Percentiles rank a stretch among this genome's conserved stretches.
Evolutionary conservation across 1,140 invertebrate genomes (phyloP).

Genomic region (Scaptodrosophila lebanonensis): DNA sequence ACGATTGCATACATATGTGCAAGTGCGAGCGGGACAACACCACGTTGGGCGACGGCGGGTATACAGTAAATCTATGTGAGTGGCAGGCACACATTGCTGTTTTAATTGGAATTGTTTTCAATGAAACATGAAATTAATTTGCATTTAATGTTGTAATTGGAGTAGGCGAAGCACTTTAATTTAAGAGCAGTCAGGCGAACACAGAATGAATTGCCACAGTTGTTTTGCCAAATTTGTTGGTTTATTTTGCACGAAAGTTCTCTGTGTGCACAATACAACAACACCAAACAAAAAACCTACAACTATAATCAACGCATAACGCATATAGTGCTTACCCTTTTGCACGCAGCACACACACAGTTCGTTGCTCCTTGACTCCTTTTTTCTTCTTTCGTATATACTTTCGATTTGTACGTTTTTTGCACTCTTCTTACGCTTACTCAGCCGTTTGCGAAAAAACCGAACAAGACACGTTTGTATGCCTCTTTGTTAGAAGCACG

Average conservation of each 20-base stretch:
- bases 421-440: slow-evolving; percentile 60
- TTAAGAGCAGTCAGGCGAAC: not conserved
- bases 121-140: not conserved
- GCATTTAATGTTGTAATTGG: too few relatives aligned
- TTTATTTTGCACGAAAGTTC: slow-evolving; percentile 1
- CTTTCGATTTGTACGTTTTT: slow-evolving; percentile 38
- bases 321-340: slow-evolving; percentile 64
- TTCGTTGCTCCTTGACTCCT: slow-evolving; percentile 70
- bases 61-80: too few relatives aligned
- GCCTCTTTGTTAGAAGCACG: slow-evolving; percentile 23
- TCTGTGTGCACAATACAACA: not conserved
- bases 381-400: slow-evolving; percentile 37
- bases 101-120: too few relatives aligned
- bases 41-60: slow-evolving; percentile 3
- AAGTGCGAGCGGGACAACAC: slow-evolving; percentile 40
- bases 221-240: not conserved
- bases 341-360: slow-evolving; percentile 61
- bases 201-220: not conserved
- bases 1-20: slow-evolving; percentile 11
- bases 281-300: slow-evolving; percentile 5
- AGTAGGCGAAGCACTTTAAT: too few relatives aligned
- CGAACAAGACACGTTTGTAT: slow-evolving; percentile 31
- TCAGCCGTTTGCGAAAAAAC: slow-evolving; percentile 56
- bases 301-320: slow-evolving; percentile 4
- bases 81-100: too few relatives aligned